Base-by-base conservation (phyloP, 2,113 vertebrate genomes). In the Colinus virginianus region DNA sequence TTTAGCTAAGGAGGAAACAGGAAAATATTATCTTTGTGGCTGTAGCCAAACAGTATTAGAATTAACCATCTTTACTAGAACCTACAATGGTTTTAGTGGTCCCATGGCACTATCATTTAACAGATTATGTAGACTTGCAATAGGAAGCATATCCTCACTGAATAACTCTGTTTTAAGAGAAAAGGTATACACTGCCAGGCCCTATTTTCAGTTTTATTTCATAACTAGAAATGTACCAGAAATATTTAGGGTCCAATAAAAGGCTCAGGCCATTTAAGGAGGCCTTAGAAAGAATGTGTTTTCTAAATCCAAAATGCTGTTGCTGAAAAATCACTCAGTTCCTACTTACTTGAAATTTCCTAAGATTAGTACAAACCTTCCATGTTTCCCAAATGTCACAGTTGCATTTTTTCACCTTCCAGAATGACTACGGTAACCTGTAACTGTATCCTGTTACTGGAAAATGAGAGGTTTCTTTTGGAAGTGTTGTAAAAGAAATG, bases 61-160 rank as follows among this genome's bases (percentile, higher is more conserved):
- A 72, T 59, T 21, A 78, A 30, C 55, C 43, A 93, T 62, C 68
- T 91, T 94, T 93, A 55, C 64, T 64, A 58, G 53, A 90, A 75
- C 67, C 17, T 15, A 11, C 4, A 16, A 28, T 89, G 67, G 7
- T 88, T 90, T 87, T 72, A 83, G 69, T 53, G 42, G 49, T 74
- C 36, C 66, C 80, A 55, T 64, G 84, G 20, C 23, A 21, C 25
- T 66, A 42, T 14, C 55, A 26, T 53, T 30, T 79, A 82, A 66
- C 19, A 48, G 6, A 5, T 14, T 61, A 42, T 36, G n/a, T 45
- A 87, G 81, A 78, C 23, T 42, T 61, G 13, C 9, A 61, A 43
- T 5, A 69, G 70, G 55, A 78, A 89, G 53, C 20, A 87, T 68
- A 72, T 4, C 2, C 6, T 90, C 17, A 14, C 11, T 51, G n/a